Evolutionary conservation across 2,888 invertebrate species (phyloP).

Genomic region (Oxytorus armatus): DNA sequence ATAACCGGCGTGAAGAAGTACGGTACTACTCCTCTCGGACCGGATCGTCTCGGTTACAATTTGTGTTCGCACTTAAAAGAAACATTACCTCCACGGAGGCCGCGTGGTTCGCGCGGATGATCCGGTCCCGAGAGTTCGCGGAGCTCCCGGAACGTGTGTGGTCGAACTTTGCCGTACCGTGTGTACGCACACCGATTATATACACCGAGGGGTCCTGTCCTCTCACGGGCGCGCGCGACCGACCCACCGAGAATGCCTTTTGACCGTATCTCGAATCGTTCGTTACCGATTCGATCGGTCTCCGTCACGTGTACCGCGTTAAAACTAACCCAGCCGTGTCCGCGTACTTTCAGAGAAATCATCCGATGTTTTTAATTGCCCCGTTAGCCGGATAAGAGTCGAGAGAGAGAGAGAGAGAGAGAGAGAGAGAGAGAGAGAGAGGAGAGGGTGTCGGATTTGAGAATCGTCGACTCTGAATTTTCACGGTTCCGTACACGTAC

Average conservation of each 20-base stretch:
- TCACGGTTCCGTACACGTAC: no score
- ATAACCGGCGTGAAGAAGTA: constrained; percentile 36
- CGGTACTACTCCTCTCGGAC: constrained; percentile 26
- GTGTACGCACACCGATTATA: constrained; percentile 15
- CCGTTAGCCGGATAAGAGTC: constrained; percentile 74
- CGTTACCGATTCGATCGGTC: constrained; percentile 82
- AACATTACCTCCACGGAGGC: constrained; percentile 81
- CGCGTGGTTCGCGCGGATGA: constrained; percentile 61
- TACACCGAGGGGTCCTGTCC: constrained; percentile 3
- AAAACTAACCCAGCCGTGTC: constrained; percentile 42
- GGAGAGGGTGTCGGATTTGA: constrained; percentile 56
- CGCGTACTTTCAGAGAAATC: constrained; percentile 39
- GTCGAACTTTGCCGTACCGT: constrained; percentile 72
- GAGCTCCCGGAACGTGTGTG: constrained; percentile 78
- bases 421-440: no score
- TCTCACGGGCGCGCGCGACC: constrained; percentile 36
- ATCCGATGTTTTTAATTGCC: constrained; percentile 73
- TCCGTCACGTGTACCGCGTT: constrained; percentile 62
- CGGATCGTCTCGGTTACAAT: constrained; percentile 83
- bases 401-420: no score
- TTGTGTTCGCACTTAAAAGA: constrained; percentile 84
- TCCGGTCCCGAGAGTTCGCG: constrained; percentile 30
- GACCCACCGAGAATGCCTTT: constrained; percentile 68
- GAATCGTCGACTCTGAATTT: constrained; percentile 28
- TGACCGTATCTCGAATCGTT: constrained; percentile 82